phyloP scores from a whole-genome alignment of 2,113 vertebrate species.

The Amphiprion ocellaris region DNA sequence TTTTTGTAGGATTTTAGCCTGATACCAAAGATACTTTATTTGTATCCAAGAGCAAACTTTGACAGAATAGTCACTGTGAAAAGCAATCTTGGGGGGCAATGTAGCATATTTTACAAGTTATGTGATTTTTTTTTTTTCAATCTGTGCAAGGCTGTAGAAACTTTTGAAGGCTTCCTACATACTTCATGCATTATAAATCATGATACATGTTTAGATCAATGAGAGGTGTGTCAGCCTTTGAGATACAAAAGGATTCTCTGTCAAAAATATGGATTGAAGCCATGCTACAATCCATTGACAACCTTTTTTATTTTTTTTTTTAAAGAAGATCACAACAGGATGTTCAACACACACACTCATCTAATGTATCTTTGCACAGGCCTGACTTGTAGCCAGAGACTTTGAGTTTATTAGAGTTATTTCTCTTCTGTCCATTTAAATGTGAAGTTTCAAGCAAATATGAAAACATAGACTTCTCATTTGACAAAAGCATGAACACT shows the following conservation, averaged over 20 bases:
- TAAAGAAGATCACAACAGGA: slow-evolving; percentile 3
- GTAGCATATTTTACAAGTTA: slow-evolving; percentile 40
- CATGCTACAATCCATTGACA: slow-evolving; percentile 12
- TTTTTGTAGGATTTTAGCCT: slow-evolving; percentile 56
- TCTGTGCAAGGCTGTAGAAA: slow-evolving; percentile 30
- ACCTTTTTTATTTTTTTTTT: slow-evolving; percentile 32
- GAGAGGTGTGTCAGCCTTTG: slow-evolving; percentile 8
- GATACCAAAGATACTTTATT: slow-evolving; percentile 47
- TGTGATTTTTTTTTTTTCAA: slow-evolving; percentile 37
- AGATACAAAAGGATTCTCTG: slow-evolving; percentile 32
- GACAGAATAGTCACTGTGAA: slow-evolving; percentile 17
- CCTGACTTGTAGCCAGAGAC: slow-evolving; percentile 51
- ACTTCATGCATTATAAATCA: slow-evolving; percentile 24
- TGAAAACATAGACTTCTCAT: slow-evolving; percentile 53
- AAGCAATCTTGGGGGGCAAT: slow-evolving; percentile 8
- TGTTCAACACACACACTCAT: slow-evolving; percentile 26
- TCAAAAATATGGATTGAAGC: slow-evolving; percentile 33
- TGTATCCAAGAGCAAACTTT: slow-evolving; percentile 52
- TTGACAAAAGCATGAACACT: slow-evolving; percentile 63
- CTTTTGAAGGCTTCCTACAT: slow-evolving; percentile 31
- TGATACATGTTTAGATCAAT: slow-evolving; percentile 31
- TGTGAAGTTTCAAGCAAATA: slow-evolving; percentile 63
- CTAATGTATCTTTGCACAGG: slow-evolving; percentile 67
- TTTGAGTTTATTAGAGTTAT: slow-evolving; percentile 3
- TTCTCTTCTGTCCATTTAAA: slow-evolving; percentile 73